Base-by-base conservation (phyloP, 1,140 invertebrate genomes). In the Branchinecta lynchi region DNA sequence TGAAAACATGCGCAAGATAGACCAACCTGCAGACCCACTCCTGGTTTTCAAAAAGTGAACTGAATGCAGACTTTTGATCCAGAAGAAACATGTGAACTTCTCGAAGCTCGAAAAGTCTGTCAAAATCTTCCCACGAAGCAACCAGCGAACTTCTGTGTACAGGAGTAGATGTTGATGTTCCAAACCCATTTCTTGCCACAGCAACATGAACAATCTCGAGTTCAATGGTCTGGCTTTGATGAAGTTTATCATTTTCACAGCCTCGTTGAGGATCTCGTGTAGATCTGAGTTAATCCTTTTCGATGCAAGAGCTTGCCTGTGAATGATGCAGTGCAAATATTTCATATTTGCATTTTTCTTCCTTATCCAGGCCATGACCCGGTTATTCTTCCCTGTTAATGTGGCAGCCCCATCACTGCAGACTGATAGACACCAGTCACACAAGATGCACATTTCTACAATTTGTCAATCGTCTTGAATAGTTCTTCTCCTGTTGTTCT, bases 101-200 rank as follows among this genome's bases (percentile, higher is more conserved):
- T 70, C 74, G 45, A 44, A 75, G 67, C 70, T 75, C 72, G 71
- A 73, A 75, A 69, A 75, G 51, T 67, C 72, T 65, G 68, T 70
- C 67, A 75, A 70, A 44, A 72, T 67, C 68, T 74, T 73, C 44
- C 73, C 73, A 65, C 65, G 51, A n/a, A 72, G 74, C 69, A 75
- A 51, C 74, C 74, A 75, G 67, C 70, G 71, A 65, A 75, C 70
- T 69, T 75, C 74, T 45, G 75, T 70, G 65, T 75, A 71, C 44
- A 73, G 73, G 45, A 75, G 71, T 45, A 75, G 70, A 70, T 66
- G 66, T 46, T 68, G 69, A 69, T 76, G 70, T 46, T 68, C 68
- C 51, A 70, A 67, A 67, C 71, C 73, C 68, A 75, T 65, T 68
- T 75, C 73, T n/a, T 72, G 44, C 67, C 71, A 74, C 21, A 72